phyloP scores from a whole-genome alignment of 2,797 vertebrate genomes.

The Vultur gryphus region DNA sequence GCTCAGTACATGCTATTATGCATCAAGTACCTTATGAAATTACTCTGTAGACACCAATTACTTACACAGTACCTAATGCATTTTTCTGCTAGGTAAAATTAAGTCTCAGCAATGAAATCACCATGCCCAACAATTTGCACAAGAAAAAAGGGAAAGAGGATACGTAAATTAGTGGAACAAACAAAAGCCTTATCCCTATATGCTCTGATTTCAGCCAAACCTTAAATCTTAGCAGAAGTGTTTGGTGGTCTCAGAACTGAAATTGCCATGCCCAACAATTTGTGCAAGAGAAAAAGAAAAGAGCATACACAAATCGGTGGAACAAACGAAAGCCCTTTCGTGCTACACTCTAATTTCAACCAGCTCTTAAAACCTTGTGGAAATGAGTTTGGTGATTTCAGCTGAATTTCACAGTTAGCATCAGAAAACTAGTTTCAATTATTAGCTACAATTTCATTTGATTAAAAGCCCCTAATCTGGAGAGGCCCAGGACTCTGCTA shows the following conservation, averaged over 20 bases:
- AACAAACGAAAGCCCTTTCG: slow-evolving; percentile 30
- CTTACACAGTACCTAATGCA: slow-evolving; percentile 43
- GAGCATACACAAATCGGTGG: slow-evolving; percentile 7
- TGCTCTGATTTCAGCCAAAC: slow-evolving; percentile 19
- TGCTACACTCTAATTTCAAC: slow-evolving; percentile 25
- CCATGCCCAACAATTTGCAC: slow-evolving; percentile 35
- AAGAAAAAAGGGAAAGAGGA: slow-evolving; percentile 23
- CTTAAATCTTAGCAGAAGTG: slow-evolving; percentile 32
- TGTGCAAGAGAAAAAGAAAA: slow-evolving; percentile 20
- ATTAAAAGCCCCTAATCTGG: slow-evolving; percentile 59
- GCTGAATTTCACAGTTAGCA: slow-evolving; percentile 46
- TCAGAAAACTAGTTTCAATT: slow-evolving; percentile 51
- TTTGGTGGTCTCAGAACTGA: slow-evolving; percentile 8
- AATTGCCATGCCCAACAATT: slow-evolving; percentile 3
- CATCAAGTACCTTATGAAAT: slow-evolving; percentile 57
- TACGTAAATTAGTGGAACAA: slow-evolving; percentile 41
- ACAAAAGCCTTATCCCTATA: neutral
- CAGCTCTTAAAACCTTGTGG: slow-evolving; percentile 21
- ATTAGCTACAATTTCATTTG: slow-evolving; percentile 55
- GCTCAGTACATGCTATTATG: slow-evolving; percentile 23
- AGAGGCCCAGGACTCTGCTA: slow-evolving; percentile 13
- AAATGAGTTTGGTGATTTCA: slow-evolving; percentile 47
- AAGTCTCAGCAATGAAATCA: slow-evolving; percentile 60
- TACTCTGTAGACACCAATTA: slow-evolving; percentile 57
- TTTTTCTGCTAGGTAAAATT: slow-evolving; percentile 64